Evolutionary conservation across 2,888 invertebrate genomes (phyloP), one percentile per base, ranked within the genome.

Genomic region (Philhelius pedissequus): DNA sequence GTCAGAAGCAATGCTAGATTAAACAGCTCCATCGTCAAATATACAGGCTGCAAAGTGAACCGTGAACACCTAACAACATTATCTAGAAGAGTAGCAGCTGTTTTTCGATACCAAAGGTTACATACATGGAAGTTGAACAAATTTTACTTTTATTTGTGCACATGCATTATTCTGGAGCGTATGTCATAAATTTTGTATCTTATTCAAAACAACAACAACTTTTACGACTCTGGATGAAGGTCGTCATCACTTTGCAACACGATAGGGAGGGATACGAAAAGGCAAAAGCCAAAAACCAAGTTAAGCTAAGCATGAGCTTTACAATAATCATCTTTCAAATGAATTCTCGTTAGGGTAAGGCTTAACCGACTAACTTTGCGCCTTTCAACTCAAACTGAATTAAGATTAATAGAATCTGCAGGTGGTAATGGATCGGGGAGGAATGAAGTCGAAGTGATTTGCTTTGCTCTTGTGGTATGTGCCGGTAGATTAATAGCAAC

Each of bases 321-420:
- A 18, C 45, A 66, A 66, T 74, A 74, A 74, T 83, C 83, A 74
- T 73, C 82, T 74, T 70, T 78, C 78, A 79, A 66, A 25, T 50
- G 43, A 69, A 78, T 60, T 35, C n/a, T n/a, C n/a, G n/a, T n/a
- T n/a, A n/a, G n/a, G n/a, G n/a, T n/a, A n/a, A n/a, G n/a, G n/a
- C n/a, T n/a, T n/a, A n/a, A n/a, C n/a, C n/a, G n/a, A n/a, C 66
- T 70, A 52, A 20, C 58, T 79, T 83, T 78, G 70, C 35, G 70
- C 35, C 62, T 79, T 79, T 78, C 50, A 74, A 74, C 69, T 60
- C 30, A 32, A 27, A 8, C 13, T 35, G 64, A 70, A 75, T 83
- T 83, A 75, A 83, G 83, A 83, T 83, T 75, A 83, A 78, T 83
- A 66, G 70, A 78, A 79, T 27, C 78, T 50, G 18, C 83, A 83